These are phyloP conservation scores for Unio pictorum DNA, from an alignment of 2,888 invertebrate species.

Conservation along the genomic window DNA sequence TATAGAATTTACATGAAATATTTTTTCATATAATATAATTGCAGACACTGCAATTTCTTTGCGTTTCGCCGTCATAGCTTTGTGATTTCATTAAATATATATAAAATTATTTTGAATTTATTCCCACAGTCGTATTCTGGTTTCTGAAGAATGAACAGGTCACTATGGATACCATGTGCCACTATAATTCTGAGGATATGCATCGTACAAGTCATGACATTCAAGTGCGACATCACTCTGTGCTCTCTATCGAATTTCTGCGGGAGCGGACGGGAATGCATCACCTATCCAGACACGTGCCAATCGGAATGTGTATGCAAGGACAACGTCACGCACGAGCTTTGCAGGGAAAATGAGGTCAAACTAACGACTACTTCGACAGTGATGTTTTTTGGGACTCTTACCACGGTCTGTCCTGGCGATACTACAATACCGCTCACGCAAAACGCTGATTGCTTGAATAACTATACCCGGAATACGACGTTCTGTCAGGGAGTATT, in stretches of 20 bases:
- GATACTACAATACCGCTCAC: not conserved
- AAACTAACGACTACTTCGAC: no score
- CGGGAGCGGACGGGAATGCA: constrained; percentile 14
- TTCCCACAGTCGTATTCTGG: no score
- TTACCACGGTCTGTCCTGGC: not conserved
- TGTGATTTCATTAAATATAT: no score
- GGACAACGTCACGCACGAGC: constrained; percentile 11
- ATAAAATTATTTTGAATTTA: no score
- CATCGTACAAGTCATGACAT: not conserved
- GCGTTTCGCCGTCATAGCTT: no score
- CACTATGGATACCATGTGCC: no score
- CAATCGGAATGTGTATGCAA: constrained; percentile 18
- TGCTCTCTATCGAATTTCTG: constrained; percentile 18
- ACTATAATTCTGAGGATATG: no score
- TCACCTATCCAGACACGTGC: constrained; percentile 6
- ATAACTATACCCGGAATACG: not conserved
- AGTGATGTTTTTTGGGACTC: no score
- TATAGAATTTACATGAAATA: no score
- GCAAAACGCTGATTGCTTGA: not conserved
- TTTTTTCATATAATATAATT: no score
- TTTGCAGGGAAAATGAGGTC: constrained; percentile 1
- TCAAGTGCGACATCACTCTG: constrained; percentile 16
- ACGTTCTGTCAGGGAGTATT: constrained; percentile 3
- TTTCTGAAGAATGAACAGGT: no score
- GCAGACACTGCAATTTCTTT: no score